Evolutionary conservation across 2,888 invertebrate genomes (phyloP).

Genomic region (Acrocyrtus sp.): DNA sequence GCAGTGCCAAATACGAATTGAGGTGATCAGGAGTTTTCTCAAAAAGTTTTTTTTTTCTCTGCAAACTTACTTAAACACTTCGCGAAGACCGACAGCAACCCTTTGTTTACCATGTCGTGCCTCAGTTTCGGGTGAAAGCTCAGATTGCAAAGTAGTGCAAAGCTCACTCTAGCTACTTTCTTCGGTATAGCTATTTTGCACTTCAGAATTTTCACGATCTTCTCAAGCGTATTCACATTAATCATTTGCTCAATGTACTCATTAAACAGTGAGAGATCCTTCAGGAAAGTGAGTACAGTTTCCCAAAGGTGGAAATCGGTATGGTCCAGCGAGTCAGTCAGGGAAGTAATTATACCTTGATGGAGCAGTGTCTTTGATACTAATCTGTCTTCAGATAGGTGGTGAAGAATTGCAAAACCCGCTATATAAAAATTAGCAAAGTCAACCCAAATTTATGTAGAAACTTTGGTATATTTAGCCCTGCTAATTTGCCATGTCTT

Average conservation of each 20-base stretch:
- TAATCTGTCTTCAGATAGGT: slow-evolving; percentile 37
- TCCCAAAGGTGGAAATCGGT: slow-evolving; percentile 38
- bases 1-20: not conserved
- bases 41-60: no score
- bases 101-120: slow-evolving; percentile 29
- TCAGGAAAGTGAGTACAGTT: slow-evolving; percentile 29
- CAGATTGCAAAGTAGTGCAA: slow-evolving; percentile 48
- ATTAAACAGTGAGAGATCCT: slow-evolving; percentile 40
- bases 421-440: slow-evolving; percentile 33
- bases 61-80: slow-evolving; percentile 48
- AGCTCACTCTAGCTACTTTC: slow-evolving; percentile 38
- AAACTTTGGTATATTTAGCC: not conserved
- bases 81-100: slow-evolving; percentile 30
- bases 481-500: not conserved
- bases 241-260: slow-evolving; percentile 47
- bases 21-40: no score
- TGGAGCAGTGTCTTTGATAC: slow-evolving; percentile 31
- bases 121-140: slow-evolving; percentile 31
- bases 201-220: slow-evolving; percentile 45
- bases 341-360: slow-evolving; percentile 38
- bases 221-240: slow-evolving; percentile 26
- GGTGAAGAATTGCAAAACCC: slow-evolving; percentile 50
- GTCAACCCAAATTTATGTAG: not conserved
- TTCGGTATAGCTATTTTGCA: slow-evolving; percentile 42
- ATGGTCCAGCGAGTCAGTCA: slow-evolving; percentile 39